These are phyloP conservation scores for Zosterops pallidus DNA, from an alignment of 2,113 vertebrate species.

Conservation along the genomic window DNA sequence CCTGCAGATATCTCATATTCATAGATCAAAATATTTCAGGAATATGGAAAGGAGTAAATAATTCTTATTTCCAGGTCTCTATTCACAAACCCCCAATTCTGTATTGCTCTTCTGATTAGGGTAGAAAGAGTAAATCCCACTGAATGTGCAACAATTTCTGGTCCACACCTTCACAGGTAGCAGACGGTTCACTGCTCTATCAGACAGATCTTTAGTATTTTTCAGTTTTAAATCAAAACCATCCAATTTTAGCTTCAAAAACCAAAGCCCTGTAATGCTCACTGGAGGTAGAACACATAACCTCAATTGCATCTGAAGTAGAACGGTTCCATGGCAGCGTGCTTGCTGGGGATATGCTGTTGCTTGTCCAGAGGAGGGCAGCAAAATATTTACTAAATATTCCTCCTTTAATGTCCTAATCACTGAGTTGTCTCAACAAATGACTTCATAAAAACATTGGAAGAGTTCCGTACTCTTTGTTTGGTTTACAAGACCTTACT, in stretches of 20 bases:
- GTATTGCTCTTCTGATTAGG: not conserved
- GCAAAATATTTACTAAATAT: slow-evolving; percentile 45
- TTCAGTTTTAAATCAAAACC: not conserved
- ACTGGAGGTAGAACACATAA: not conserved
- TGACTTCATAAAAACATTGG: not conserved
- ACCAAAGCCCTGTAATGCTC: not conserved
- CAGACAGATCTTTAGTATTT: not conserved
- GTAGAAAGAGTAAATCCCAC: not conserved
- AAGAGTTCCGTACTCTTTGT: not conserved
- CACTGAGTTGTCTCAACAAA: not conserved
- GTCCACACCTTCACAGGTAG: fast-evolving
- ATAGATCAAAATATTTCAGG: not conserved
- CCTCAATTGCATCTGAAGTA: not conserved
- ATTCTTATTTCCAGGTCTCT: not conserved
- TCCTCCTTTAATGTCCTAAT: not conserved
- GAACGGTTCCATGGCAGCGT: fast-evolving
- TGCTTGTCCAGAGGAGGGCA: slow-evolving; percentile 65
- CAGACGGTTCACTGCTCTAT: not conserved
- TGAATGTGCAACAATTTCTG: not conserved
- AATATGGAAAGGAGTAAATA: not conserved
- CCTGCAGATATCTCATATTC: not conserved
- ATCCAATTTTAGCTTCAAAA: not conserved
- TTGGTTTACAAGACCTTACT: not conserved
- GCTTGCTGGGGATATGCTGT: not conserved
- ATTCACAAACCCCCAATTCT: not conserved